Conservation (phyloP, 2,888 invertebrate species). For the Drosophila anomalata region DNA sequence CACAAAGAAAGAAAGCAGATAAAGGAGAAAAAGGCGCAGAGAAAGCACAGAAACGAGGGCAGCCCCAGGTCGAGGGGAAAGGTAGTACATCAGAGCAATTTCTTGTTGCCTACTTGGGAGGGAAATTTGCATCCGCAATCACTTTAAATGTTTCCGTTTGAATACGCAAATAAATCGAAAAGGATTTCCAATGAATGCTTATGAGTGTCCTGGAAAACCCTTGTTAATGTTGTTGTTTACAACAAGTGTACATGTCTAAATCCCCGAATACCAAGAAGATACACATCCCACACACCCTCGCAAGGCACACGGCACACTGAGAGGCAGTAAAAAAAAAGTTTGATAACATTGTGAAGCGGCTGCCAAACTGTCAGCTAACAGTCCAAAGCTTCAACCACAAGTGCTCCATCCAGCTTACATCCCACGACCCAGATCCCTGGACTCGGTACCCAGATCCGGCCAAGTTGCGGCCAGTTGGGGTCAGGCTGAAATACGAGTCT, state of each 20-base stretch:
- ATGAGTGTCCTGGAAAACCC: constrained; percentile 70
- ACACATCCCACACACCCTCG: not conserved
- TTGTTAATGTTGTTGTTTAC: constrained; percentile 78
- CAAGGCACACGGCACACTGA: not conserved
- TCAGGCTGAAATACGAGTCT: constrained; percentile 22
- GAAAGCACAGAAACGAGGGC: constrained; percentile 20
- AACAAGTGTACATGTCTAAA: constrained; percentile 75
- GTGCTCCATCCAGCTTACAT: constrained; percentile 8
- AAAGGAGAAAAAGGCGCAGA: constrained; percentile 17
- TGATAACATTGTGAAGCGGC: constrained; percentile 65
- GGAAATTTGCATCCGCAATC: constrained; percentile 78
- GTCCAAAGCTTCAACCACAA: constrained; percentile 22
- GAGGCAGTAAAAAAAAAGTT: constrained; percentile 28
- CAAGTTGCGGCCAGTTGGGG: constrained; percentile 63
- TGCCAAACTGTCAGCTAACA: constrained; percentile 72
- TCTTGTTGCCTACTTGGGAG: constrained; percentile 49
- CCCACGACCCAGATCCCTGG: constrained; percentile 4
- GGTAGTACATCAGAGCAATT: constrained; percentile 51
- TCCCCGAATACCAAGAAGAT: constrained; percentile 44
- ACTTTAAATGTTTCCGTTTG: constrained; percentile 81
- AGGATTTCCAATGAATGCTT: constrained; percentile 78
- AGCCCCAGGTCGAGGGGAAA: not conserved
- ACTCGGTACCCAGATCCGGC: constrained; percentile 21
- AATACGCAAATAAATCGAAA: constrained; percentile 81
- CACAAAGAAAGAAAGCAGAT: constrained; percentile 12